These are phyloP conservation scores for Halcyon badia DNA, from an alignment of 2,797 vertebrate species.

Conservation along the genomic window DNA sequence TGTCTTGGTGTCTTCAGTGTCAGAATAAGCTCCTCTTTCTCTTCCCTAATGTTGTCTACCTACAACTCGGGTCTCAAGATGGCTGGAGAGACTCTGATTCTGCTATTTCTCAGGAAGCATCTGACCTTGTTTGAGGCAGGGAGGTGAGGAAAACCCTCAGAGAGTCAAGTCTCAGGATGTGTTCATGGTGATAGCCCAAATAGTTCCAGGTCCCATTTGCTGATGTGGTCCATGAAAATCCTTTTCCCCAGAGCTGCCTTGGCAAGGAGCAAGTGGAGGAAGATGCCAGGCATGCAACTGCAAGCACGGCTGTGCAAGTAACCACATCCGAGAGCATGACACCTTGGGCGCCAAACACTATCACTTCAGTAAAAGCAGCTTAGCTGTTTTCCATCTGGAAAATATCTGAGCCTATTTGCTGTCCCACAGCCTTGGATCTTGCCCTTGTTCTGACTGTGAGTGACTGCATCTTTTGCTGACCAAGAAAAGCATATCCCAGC, in stretches of 20 bases:
- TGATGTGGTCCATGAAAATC: not conserved
- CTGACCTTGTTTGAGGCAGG: accelerated
- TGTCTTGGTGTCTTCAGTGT: not conserved
- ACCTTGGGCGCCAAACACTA: not conserved
- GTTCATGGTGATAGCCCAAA: not conserved
- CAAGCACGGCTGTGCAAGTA: not conserved
- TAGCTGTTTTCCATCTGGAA: not conserved
- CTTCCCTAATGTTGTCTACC: not conserved
- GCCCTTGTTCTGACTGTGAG: not conserved
- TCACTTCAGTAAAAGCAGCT: not conserved
- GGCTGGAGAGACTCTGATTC: not conserved
- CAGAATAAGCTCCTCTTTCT: not conserved
- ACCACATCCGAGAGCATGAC: not conserved
- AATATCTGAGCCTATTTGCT: not conserved
- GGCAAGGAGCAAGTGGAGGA: not conserved
- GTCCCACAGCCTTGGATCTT: not conserved
- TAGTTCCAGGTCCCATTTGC: not conserved
- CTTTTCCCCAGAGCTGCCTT: not conserved
- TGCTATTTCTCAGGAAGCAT: not conserved
- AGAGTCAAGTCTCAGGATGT: not conserved
- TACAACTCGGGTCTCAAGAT: accelerated
- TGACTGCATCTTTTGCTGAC: accelerated
- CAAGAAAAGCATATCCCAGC: not conserved
- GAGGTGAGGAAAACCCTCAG: not conserved
- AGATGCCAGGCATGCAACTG: not conserved